Evolutionary conservation across 1,140 invertebrate species (phyloP).

Genomic region (Archegozetes longisetosus): DNA sequence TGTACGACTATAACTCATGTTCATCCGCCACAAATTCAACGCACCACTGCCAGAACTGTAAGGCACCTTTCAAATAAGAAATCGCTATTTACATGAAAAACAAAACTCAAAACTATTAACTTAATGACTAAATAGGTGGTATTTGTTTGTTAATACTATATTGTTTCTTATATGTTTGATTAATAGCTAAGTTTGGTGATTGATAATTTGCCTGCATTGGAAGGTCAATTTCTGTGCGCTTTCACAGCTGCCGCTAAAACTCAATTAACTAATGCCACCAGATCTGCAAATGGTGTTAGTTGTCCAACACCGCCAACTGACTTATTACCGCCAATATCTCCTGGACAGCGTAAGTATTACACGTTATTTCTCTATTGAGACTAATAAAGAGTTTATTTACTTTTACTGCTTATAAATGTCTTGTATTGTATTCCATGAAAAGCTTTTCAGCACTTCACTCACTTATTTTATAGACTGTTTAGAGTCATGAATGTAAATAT

Average conservation of each 20-base stretch:
- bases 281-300: slow-evolving; percentile 70
- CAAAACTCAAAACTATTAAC: background rate
- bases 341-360: slow-evolving; percentile 54
- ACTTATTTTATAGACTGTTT: background rate
- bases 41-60: slow-evolving; percentile 74
- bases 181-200: slow-evolving; percentile 64
- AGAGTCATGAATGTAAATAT: too few species aligned
- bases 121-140: background rate
- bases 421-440: background rate
- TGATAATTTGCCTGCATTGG: slow-evolving; percentile 74
- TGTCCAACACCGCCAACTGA: slow-evolving; percentile 87
- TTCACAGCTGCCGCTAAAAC: slow-evolving; percentile 81
- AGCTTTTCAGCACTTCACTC: too few species aligned
- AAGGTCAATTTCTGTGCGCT: slow-evolving; percentile 76
- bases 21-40: slow-evolving; percentile 71
- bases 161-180: background rate
- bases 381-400: background rate
- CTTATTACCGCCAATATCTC: slow-evolving; percentile 65
- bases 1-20: slow-evolving; percentile 90
- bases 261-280: slow-evolving; percentile 70
- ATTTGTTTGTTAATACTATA: background rate
- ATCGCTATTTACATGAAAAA: too few species aligned
- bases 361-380: background rate
- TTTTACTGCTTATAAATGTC: background rate
- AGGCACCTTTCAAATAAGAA: too few species aligned